Evolutionary conservation across 2,797 vertebrate genomes (phyloP), one percentile per base, ranked within the genome.

Genomic region (Sebastiscus albofasciatus): DNA sequence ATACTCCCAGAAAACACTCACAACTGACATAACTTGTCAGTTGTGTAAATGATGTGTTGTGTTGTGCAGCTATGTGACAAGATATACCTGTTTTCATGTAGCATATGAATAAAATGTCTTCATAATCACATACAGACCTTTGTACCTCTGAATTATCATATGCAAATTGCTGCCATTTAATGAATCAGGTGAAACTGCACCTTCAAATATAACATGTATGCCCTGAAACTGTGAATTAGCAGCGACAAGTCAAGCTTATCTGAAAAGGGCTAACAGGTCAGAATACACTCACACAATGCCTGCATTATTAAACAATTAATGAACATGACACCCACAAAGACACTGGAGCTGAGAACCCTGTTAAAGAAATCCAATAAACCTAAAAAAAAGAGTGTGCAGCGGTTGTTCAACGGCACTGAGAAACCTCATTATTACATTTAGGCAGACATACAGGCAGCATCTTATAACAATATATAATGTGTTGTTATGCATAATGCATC

Each of bases 261-360:
- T 33, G 31, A 24, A 67, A 75, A 22, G 0, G 59, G 31, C 24
- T 70, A 64, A 65, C 54, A 27, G 34, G 13, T 8, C 62, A 39
- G 64, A 72, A 72, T 29, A 42, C 24, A 65, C 46, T 75, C 76
- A 77, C 24, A 69, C 52, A 52, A 54, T 71, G 24, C 4, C 36
- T 68, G 29, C 20, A 68, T 83, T 79, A 73, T 82, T 70, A 24
- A 75, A 78, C 75, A 64, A 74, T 85, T 75, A 81, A 84, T 71
- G 67, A 79, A 67, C 26, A 52, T 26, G 5, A 74, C 71, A 66
- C 36, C 59, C 58, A 16, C n/a, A 36, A 42, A 84, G 61, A 82
- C 77, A 75, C 36, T 14, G 7, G 29, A 60, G 16, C 10, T 74
- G 20, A 74, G 42, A 69, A 13, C 8, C 46, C 22, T 27, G 11